A percentile compares a stretch with the other conserved stretches of the same genome.
Evolutionary conservation across 2,888 invertebrate species (phyloP).

Genomic region (Sycophila texana): DNA sequence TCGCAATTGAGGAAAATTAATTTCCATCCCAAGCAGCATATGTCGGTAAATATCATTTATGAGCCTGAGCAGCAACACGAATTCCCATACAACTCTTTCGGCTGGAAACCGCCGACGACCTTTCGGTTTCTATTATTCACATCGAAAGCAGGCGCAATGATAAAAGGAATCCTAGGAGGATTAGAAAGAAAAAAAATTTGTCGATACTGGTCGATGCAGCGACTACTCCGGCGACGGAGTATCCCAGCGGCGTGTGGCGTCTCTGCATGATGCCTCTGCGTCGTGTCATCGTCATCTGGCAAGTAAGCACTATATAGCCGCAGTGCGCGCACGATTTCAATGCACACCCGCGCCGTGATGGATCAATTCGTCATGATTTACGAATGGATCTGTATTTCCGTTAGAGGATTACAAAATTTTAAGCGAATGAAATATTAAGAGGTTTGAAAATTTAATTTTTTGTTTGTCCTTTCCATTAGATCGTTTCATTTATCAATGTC

Average conservation of each 20-base stretch:
- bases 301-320: conserved; percentile 39
- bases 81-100: conserved; percentile 19
- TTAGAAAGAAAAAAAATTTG: not conserved
- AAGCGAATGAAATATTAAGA: too few species aligned
- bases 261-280: conserved; percentile 67
- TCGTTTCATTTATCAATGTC: conserved; percentile 11
- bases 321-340: conserved; percentile 8
- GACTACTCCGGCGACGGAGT: conserved; percentile 32
- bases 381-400: too few species aligned
- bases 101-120: not conserved
- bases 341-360: conserved; percentile 58
- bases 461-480: too few species aligned
- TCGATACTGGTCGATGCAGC: not conserved
- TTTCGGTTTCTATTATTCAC: conserved; percentile 1
- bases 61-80: not conserved
- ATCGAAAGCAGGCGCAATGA: not conserved
- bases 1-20: too few species aligned
- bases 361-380: conserved; percentile 63
- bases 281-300: conserved; percentile 67
- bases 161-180: not conserved
- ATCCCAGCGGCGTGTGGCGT: conserved; percentile 56
- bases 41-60: too few species aligned
- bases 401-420: too few species aligned
- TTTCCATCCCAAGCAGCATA: too few species aligned
- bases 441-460: too few species aligned